Conservation (phyloP, 1,140 invertebrate species). For the Phthorimaea operculella region DNA sequence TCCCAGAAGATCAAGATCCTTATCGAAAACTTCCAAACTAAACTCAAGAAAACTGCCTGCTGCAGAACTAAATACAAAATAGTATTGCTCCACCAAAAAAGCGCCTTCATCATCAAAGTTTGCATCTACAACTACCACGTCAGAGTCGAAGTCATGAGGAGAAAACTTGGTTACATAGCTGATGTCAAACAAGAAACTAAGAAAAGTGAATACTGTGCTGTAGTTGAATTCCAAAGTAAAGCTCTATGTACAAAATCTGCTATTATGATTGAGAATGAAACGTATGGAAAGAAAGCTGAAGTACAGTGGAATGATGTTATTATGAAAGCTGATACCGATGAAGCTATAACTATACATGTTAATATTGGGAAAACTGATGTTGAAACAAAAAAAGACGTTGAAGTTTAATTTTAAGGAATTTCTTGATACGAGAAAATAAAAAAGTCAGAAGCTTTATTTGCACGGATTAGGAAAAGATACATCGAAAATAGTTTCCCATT, state of each 20-base stretch:
- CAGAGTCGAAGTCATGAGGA: conserved; percentile 54
- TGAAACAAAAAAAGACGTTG: conserved; percentile 24
- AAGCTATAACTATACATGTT: conserved; percentile 60
- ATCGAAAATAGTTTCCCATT: too few species aligned
- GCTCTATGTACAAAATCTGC: conserved; percentile 54
- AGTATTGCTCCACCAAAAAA: conserved; percentile 51
- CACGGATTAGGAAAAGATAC: too few species aligned
- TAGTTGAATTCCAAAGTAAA: conserved; percentile 61
- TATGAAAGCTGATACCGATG: conserved; percentile 53
- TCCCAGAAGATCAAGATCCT: conserved; percentile 61
- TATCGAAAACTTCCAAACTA: conserved; percentile 62
- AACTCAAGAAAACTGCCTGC: conserved; percentile 56
- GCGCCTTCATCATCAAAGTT: conserved; percentile 62
- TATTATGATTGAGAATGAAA: conserved; percentile 55
- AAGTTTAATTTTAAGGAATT: too few species aligned
- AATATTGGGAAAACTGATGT: conserved; percentile 54
- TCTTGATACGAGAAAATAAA: too few species aligned
- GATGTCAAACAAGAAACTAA: conserved; percentile 47
- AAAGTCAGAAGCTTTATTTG: too few species aligned
- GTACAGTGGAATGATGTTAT: conserved; percentile 57
- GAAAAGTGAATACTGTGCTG: conserved; percentile 56
- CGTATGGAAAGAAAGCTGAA: conserved; percentile 59
- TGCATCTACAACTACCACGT: conserved; percentile 62
- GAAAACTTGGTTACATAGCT: conserved; percentile 50
- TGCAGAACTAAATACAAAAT: conserved; percentile 62